phyloP scores from a whole-genome alignment of 2,797 vertebrate species.

The Acrossocheilus wenchowensis region DNA sequence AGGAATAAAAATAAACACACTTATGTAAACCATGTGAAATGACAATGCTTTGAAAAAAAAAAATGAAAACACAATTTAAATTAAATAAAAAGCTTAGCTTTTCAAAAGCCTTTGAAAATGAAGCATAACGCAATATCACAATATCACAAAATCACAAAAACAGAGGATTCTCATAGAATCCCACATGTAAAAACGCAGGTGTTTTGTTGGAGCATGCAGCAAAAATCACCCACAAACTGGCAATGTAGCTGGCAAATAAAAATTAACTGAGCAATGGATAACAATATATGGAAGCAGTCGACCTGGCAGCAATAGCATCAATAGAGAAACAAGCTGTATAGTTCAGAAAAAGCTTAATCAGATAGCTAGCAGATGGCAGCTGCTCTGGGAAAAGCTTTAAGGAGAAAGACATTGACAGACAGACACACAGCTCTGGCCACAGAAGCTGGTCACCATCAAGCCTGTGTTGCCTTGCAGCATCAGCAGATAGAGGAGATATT shows the following conservation, averaged over 20 bases:
- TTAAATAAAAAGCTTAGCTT: conserved; percentile 14
- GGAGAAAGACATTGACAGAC: conserved; percentile 63
- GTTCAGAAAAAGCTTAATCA: conserved; percentile 72
- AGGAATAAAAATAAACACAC: conserved; percentile 23
- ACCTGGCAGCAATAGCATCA: conserved; percentile 63
- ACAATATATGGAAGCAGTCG: conserved; percentile 65
- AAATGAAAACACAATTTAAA: conserved; percentile 36
- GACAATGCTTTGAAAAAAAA: conserved; percentile 51
- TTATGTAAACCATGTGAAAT: conserved; percentile 54
- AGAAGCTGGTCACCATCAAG: conserved; percentile 77
- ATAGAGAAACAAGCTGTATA: conserved; percentile 66
- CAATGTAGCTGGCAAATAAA: conserved; percentile 81
- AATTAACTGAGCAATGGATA: conserved; percentile 67
- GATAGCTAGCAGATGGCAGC: conserved; percentile 58
- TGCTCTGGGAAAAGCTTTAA: conserved; percentile 69
- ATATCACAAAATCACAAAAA: conserved; percentile 34
- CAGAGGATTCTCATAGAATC: conserved; percentile 49
- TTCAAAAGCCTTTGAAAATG: conserved; percentile 26
- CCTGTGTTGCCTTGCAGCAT: conserved; percentile 85
- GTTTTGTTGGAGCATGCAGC: conserved; percentile 57
- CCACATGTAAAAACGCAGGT: conserved; percentile 42
- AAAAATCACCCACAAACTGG: conserved; percentile 39
- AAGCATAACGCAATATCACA: conserved; percentile 38
- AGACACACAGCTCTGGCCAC: conserved; percentile 73
- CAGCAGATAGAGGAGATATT: conserved; percentile 71